Evolutionary conservation across 2,888 invertebrate genomes (phyloP).

Genomic region (Rhopalosiphum nymphaeae): DNA sequence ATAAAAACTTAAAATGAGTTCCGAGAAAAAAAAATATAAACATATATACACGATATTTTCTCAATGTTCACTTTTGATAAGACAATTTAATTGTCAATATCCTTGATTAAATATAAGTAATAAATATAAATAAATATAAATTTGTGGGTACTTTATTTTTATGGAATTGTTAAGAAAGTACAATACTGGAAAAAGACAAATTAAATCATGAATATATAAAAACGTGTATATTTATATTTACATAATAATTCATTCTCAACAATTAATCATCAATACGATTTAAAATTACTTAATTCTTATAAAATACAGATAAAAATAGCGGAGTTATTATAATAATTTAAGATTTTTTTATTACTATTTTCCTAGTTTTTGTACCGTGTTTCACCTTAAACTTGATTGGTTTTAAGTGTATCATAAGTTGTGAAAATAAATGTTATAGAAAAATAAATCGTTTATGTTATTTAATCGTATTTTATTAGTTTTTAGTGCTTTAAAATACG

Average conservation of each 20-base stretch:
- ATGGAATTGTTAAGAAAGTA: neutral
- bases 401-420: neutral
- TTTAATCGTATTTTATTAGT: neutral
- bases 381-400: neutral
- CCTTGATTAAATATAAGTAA: neutral
- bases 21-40: neutral
- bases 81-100: neutral
- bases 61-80: neutral
- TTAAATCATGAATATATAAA: neutral
- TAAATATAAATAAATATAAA: neutral
- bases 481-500: neutral
- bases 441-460: neutral
- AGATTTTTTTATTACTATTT: neutral
- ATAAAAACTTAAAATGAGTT: neutral
- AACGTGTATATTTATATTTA: no score
- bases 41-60: neutral
- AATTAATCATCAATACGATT: neutral
- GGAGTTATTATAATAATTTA: neutral
- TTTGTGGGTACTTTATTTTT: neutral
- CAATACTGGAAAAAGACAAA: neutral
- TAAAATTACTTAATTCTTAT: neutral
- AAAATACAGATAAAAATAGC: neutral
- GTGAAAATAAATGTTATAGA: neutral
- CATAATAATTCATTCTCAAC: neutral
- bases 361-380: neutral